Base-by-base conservation (phyloP, 2,797 vertebrate species). In the Muscicapa comitata region DNA sequence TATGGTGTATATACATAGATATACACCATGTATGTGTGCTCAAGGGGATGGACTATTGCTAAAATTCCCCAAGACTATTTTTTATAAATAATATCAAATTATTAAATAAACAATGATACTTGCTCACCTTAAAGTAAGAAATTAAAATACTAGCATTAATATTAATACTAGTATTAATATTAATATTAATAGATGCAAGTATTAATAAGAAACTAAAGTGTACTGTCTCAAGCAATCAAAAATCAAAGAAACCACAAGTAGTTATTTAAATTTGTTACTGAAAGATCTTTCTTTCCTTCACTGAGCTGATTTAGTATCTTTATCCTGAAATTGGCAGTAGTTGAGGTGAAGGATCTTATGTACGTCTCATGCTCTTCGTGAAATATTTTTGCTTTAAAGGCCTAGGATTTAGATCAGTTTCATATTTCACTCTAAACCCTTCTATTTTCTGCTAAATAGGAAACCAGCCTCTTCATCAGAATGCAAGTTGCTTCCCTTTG, bases 321-420 rank as follows among this genome's bases (percentile, higher is more conserved):
- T 58, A 45, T 42, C 16, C 16, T 54, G 55, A 68, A 72, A 66
- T 2, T n/a, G 3, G 3, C 51, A 29, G 14, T 35, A 55, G 31
- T 0, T 83, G 23, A 29, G 65, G 17, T 9, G 19, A 4, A 1
- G 2, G 4, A 28, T 31, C 20, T 58, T 70, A 7, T 12, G 7
- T 29, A 28, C 1, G 0, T 33, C 20, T 82, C 11, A 55, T 28
- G 14, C 10, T 35, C 24, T 48, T 2, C 0, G 23, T 17, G 7
- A 86, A 58, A 72, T 5, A 21, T 53, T 73, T 79, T 76, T 83
- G 4, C 21, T 90, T 86, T 73, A 47, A 59, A 28, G 51, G 11
- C 7, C 11, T 57, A 68, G 18, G 13, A 66, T 66, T 86, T 47
- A 18, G 7, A 35, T 35, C 0, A 2, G 2, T n/a, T 28, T 79